Evolutionary conservation across 1,140 invertebrate genomes (phyloP).

Genomic region (Leptinotarsa texana): DNA sequence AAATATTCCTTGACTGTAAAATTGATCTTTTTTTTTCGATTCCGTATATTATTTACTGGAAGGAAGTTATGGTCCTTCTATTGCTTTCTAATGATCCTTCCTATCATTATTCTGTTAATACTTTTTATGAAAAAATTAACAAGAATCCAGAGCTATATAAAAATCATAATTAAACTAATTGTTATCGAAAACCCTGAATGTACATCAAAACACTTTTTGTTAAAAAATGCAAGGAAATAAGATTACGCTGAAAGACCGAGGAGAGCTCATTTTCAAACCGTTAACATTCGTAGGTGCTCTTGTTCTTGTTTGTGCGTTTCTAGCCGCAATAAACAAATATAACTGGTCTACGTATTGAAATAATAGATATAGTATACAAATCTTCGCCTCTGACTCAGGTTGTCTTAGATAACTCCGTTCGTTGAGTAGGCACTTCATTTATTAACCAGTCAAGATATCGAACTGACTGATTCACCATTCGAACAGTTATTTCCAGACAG

Average conservation of each 20-base stretch:
- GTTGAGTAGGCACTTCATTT: background rate
- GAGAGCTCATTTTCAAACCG: background rate
- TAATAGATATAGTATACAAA: background rate
- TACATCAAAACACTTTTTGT: no score
- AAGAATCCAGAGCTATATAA: no score
- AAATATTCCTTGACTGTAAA: no score
- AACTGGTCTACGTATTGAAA: background rate
- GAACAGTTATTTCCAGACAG: background rate
- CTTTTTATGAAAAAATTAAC: no score
- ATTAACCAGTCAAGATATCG: background rate
- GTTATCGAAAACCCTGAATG: no score
- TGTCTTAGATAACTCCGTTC: background rate
- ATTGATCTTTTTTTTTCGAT: no score
- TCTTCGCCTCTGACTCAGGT: constrained; percentile 4
- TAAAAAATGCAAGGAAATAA: background rate
- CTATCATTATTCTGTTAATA: no score
- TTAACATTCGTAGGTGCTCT: background rate
- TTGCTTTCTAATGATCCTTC: no score
- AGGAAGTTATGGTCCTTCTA: no score
- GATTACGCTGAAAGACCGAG: background rate
- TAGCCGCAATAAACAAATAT: background rate
- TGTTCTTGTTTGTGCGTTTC: constrained; percentile 2
- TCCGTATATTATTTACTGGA: no score
- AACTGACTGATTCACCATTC: background rate
- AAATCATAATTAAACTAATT: no score